phyloP scores from a whole-genome alignment of 1,140 invertebrate genomes.

The Cyrtorhinus lividipennis region DNA sequence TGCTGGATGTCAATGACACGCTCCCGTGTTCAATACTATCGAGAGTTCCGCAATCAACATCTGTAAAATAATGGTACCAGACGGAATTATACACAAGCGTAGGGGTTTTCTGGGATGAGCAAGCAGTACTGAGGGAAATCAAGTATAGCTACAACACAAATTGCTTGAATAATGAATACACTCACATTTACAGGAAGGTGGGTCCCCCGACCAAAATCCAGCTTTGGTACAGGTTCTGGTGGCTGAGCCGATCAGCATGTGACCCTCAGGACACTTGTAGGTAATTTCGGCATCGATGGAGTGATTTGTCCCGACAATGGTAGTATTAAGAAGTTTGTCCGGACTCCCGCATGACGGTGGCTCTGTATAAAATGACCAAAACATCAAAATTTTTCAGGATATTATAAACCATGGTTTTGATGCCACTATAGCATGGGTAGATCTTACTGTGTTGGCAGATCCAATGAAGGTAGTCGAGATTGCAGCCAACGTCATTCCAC shows the following conservation, averaged over 20 bases:
- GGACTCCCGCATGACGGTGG: slow-evolving; percentile 73
- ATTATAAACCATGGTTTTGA: too few species aligned
- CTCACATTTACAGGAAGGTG: slow-evolving; percentile 77
- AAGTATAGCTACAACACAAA: slow-evolving; percentile 5
- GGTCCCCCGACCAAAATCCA: slow-evolving; percentile 64
- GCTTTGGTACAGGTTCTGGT: slow-evolving; percentile 49
- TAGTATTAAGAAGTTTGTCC: slow-evolving; percentile 69
- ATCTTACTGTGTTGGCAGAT: slow-evolving; percentile 81
- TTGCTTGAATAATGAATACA: background rate
- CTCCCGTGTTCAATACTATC: slow-evolving; percentile 55
- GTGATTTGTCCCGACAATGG: slow-evolving; percentile 54
- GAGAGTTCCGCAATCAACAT: slow-evolving; percentile 65
- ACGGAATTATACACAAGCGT: slow-evolving; percentile 13
- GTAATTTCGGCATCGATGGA: slow-evolving; percentile 50
- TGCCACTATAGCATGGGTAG: too few species aligned
- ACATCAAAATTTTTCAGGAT: slow-evolving; percentile 9
- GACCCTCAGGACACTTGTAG: slow-evolving; percentile 69
- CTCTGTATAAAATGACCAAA: slow-evolving; percentile 37
- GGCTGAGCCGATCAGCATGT: slow-evolving; percentile 58
- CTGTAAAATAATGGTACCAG: slow-evolving; percentile 35
- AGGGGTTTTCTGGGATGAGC: background rate
- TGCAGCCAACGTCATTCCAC: slow-evolving; percentile 91
- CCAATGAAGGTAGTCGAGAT: slow-evolving; percentile 81
- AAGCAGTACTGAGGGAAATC: slow-evolving; percentile 5
- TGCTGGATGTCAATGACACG: slow-evolving; percentile 45